Base-by-base conservation (phyloP, 1,140 invertebrate species). In the roundworm (Caenorhabditis elegans) region DNA sequence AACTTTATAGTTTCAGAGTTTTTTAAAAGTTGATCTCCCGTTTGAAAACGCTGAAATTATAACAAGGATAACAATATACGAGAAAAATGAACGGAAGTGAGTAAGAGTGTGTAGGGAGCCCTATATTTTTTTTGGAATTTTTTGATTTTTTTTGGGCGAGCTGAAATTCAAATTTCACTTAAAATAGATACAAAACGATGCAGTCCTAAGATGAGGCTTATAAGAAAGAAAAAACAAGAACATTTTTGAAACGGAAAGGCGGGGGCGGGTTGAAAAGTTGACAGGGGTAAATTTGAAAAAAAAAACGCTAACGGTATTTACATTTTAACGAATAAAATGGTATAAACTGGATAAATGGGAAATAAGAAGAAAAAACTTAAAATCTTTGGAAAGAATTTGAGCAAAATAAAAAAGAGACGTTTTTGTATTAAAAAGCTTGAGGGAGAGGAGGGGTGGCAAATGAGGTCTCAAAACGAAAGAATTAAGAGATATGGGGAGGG, bases 241-340 rank as follows among this genome's bases (percentile, higher is more conserved):
- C 39, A 70, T 17, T 34, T 8, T 4, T 11, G 60, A n/a, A 43
- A 60, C 8, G 13, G 55, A 34, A 60, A 60, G 55, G 28, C 55
- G 19, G 15, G 13, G n/a, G 8, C n/a, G 13, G 55, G 17, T 17
- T 34, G 22, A 70, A 39, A 70, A 70, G n/a, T 5, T 43, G 39
- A 8, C 39, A 8, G 39, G 39, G 39, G 39, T n/a, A n/a, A 17
- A 31, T 24, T 4, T 17, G 26, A 26, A 19, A 15, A 3, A 17
- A n/a, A 43, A 70, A 70, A 70, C 36, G n/a, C 60, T 70, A 70
- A 70, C 60, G 60, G 60, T 70, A 70, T 70, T 70, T 70, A 70
- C 60, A 70, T 34, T 39, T 39, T 22, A 70, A 70, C 60, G 60
- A 70, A 70, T 70, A 70, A 70, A 70, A 70, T 70, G 60, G 60